Conservation (phyloP, 2,113 vertebrate species). For the Enhydra lutris region DNA sequence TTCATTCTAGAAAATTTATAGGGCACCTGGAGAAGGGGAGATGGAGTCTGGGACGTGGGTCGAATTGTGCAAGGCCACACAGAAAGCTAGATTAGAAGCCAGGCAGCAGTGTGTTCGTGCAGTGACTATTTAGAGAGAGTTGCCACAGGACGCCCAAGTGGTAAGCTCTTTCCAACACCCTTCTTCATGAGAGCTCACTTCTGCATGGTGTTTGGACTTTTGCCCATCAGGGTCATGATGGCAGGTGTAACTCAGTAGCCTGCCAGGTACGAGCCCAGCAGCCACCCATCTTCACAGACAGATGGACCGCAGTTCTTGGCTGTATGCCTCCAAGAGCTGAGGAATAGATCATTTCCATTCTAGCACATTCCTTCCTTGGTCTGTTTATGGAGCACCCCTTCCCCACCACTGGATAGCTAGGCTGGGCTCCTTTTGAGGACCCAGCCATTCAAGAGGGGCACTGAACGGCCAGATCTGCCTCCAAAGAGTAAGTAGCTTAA, state of each 20-base stretch:
- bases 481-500: neutral
- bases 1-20: neutral
- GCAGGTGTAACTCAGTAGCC: neutral
- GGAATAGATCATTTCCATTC: neutral
- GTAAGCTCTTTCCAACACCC: neutral
- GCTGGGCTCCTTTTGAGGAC: neutral
- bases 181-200: neutral
- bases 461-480: neutral
- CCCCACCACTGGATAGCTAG: fast-evolving
- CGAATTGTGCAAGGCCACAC: fast-evolving
- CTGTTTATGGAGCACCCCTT: fast-evolving
- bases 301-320: fast-evolving
- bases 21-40: neutral
- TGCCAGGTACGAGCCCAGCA: neutral
- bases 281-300: neutral
- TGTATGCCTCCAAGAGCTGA: neutral
- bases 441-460: fast-evolving
- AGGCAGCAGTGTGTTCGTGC: fast-evolving
- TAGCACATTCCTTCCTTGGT: neutral
- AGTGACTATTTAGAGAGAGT: neutral
- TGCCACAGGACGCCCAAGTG: fast-evolving
- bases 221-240: fast-evolving
- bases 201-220: neutral
- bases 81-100: neutral
- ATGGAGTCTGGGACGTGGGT: neutral